Base-by-base conservation (phyloP, 2,113 vertebrate species). In the Piprites chloris region DNA sequence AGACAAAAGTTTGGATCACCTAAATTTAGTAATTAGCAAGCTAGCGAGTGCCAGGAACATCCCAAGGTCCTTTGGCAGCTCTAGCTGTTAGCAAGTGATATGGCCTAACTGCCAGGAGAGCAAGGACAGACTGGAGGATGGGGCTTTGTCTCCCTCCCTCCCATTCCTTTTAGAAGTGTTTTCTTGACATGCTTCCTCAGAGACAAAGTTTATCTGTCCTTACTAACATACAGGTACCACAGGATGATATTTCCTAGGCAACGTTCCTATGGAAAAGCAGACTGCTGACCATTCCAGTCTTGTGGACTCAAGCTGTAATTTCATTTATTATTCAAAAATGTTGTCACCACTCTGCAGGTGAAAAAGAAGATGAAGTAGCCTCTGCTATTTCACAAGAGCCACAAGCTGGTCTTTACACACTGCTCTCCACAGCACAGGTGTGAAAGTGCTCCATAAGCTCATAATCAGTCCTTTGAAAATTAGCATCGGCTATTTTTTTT, bases 211-310 rank as follows among this genome's bases (percentile, higher is more conserved):
- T 72, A 33, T 62, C 35, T 66, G 58, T 73, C 53, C 79, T 84
- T 85, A 46, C 62, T 47, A 81, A 86, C 56, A 50, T 26, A 52
- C 42, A 56, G 49, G 42, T 93, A 59, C 62, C 37, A 61, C 52
- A 59, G 22, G 46, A 63, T 88, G 84, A 71, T 55, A 93, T 95
- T 95, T 93, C 97, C 93, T 82, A 85, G 95, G 95, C 85, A 96
- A 96, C 79, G 19, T 87, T 91, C 72, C 76, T 73, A 82, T 89
- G 82, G 71, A 92, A 82, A 97, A 80, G 9, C 47, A 85, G n/a
- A 32, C 33, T 65, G 37, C 39, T 55, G 56, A 41, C 67, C 85
- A 26, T 85, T 89, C 26, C n/a, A n/a, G n/a, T 76, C 9, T 76
- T 49, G 37, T 56, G 55, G 89, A 83, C 44, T 35, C 55, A 61